Evolutionary conservation across 2,113 vertebrate species (phyloP).

Genomic region (human): DNA sequence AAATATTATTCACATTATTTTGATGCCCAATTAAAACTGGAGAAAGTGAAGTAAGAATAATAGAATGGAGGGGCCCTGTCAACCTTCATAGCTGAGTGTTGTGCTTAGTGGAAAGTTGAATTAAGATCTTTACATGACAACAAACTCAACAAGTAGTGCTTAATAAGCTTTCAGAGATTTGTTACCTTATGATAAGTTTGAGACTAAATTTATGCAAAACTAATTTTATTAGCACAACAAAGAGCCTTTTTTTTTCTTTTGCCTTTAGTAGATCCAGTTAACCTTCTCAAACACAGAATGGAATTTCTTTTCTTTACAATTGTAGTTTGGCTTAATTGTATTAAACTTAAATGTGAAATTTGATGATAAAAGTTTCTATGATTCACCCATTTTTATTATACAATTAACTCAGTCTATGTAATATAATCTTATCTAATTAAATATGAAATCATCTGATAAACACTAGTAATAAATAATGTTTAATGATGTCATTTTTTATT

Average conservation of each 20-base stretch:
- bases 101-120: not conserved
- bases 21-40: not conserved
- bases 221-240: conserved; percentile 25
- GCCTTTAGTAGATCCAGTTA: not conserved
- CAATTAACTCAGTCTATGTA: conserved; percentile 61
- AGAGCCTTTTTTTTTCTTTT: not conserved
- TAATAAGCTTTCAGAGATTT: not conserved
- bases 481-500: conserved; percentile 57
- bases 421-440: conserved; percentile 68
- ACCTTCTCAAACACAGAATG: not conserved
- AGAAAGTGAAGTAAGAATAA: not conserved
- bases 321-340: conserved; percentile 32
- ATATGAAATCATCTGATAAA: conserved; percentile 70
- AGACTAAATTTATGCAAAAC: not conserved
- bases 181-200: not conserved
- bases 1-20: not conserved
- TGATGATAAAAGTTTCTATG: conserved; percentile 56
- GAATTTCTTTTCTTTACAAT: conserved; percentile 25
- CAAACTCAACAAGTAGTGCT: conserved; percentile 30
- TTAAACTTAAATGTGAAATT: conserved; percentile 52
- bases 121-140: not conserved
- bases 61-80: not conserved
- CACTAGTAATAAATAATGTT: conserved; percentile 64
- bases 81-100: not conserved
- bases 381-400: conserved; percentile 59